These are phyloP conservation scores for Leucopsar rothschildi DNA, from an alignment of 2,113 vertebrate genomes.

Conservation along the genomic window DNA sequence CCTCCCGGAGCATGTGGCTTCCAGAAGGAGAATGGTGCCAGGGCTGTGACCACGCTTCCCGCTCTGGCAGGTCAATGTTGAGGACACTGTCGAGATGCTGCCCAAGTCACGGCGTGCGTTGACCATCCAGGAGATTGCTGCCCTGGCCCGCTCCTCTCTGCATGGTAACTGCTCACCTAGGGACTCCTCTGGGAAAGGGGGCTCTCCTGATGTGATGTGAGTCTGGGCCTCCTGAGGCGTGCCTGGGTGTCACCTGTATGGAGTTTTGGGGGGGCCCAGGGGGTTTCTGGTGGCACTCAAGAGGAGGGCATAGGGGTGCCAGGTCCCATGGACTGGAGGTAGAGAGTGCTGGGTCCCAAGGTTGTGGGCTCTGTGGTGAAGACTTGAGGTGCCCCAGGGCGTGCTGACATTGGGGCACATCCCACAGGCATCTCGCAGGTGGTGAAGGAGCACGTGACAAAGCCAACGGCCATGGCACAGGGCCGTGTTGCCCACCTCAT, in stretches of 20 bases:
- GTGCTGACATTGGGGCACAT: not conserved
- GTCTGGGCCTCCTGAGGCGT: not conserved
- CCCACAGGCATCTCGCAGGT: constrained; percentile 92
- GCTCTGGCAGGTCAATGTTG: constrained; percentile 91
- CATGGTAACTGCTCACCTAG: constrained; percentile 75
- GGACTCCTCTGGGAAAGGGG: not conserved
- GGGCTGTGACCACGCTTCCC: not conserved
- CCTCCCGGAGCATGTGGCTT: accelerated
- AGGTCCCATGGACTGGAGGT: not conserved
- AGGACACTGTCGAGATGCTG: constrained; percentile 94
- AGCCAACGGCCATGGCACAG: constrained; percentile 97
- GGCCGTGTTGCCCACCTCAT: constrained; percentile 96
- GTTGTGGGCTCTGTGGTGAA: not conserved
- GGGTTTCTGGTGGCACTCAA: not conserved
- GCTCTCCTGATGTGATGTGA: not conserved
- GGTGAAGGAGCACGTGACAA: constrained; percentile 97
- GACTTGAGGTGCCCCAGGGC: not conserved
- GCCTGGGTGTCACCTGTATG: not conserved
- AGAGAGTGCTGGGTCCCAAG: not conserved
- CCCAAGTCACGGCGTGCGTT: constrained; percentile 96
- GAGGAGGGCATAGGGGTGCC: not conserved
- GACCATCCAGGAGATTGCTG: constrained; percentile 97
- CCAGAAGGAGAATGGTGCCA: accelerated
- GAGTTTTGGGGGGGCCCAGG: not conserved
- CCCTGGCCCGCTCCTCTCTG: constrained; percentile 93